Evolutionary conservation across 1,140 invertebrate species (phyloP).

Genomic region (Agrilus planipennis): DNA sequence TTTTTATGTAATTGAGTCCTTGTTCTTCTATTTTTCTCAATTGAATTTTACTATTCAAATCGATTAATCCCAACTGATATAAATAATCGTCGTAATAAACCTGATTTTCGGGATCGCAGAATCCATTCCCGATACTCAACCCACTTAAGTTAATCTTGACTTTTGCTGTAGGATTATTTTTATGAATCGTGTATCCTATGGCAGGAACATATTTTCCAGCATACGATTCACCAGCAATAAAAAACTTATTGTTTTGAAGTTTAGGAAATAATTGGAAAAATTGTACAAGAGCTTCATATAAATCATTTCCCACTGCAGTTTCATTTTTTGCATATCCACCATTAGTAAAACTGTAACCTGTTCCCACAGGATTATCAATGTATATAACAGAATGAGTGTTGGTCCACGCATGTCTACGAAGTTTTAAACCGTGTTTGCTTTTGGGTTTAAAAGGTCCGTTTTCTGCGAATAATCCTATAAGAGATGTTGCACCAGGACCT

Average conservation of each 20-base stretch:
- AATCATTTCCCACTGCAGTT: slow-evolving; percentile 49
- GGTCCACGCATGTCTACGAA: slow-evolving; percentile 57
- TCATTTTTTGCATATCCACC: slow-evolving; percentile 52
- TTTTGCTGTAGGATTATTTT: slow-evolving; percentile 45
- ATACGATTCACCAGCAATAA: slow-evolving; percentile 75
- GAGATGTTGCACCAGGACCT: slow-evolving; percentile 55
- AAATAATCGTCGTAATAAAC: slow-evolving; percentile 64
- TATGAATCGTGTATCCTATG: slow-evolving; percentile 58
- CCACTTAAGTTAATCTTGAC: slow-evolving; percentile 57
- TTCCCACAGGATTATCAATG: slow-evolving; percentile 80
- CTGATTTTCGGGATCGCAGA: slow-evolving; percentile 65
- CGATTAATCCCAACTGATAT: slow-evolving; percentile 63
- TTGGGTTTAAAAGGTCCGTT: slow-evolving; percentile 47
- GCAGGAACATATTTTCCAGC: slow-evolving; percentile 74
- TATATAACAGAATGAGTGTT: slow-evolving; percentile 62
- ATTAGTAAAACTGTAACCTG: slow-evolving; percentile 63
- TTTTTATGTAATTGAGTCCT: slow-evolving; percentile 44
- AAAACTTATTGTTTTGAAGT: slow-evolving; percentile 53
- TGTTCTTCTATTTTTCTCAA: slow-evolving; percentile 46
- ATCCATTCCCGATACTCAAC: slow-evolving; percentile 72
- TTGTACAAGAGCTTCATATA: slow-evolving; percentile 53
- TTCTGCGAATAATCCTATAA: slow-evolving; percentile 62
- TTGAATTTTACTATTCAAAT: slow-evolving; percentile 41
- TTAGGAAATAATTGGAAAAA: slow-evolving; percentile 64
- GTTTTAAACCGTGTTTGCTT: slow-evolving; percentile 34